Base-by-base conservation (phyloP, 2,888 invertebrate species). In the Caenorhabditis virilis region DNA sequence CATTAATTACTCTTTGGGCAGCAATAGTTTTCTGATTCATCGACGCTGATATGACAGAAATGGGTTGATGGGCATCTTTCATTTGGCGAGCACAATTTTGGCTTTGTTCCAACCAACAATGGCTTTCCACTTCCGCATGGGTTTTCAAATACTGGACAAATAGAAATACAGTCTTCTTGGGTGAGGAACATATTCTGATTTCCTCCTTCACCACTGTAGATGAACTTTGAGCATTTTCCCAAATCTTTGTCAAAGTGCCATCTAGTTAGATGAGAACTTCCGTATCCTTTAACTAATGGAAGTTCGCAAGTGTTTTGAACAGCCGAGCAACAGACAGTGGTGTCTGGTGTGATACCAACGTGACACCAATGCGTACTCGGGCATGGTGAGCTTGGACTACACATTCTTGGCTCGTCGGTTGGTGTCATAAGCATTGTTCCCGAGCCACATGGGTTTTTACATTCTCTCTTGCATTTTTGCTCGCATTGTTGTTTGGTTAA, bases 111-210 rank as follows among this genome's bases (percentile, higher is more conserved):
- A 30, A 76, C 58, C 52, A 76, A 47, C 15, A 76, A 60, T 23
- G 76, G 76, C 30, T 73, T 73, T 46, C 76, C 76, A 39, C 46
- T 62, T 36, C 69, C 69, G 52, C 82, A 82, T 23, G 81, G 79
- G 43, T 81, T 82, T 45, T 78, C 77, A 49, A 68, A 79, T 3
- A 78, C 66, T 39, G 80, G 79, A 41, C 81, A 81, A 18, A 78
- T 71, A 7, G 72, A 45, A 16, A 67, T 50, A 47, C 81, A 81
- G 45, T 81, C 80, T 47, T 78, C 78, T 22, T 70, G 64, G n/a
- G 77, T 78, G 42, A 80, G 60, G 71, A 82, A 80, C 73, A 75
- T 80, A 66, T 81, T 81, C 67, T 79, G 80, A 65, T 82, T 82
- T 57, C 82, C 82, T 20, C 79, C 79, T 20, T 74, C 68, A 51